phyloP scores from a whole-genome alignment of 2,113 vertebrate genomes.

The Phrynocephalus versicolor region DNA sequence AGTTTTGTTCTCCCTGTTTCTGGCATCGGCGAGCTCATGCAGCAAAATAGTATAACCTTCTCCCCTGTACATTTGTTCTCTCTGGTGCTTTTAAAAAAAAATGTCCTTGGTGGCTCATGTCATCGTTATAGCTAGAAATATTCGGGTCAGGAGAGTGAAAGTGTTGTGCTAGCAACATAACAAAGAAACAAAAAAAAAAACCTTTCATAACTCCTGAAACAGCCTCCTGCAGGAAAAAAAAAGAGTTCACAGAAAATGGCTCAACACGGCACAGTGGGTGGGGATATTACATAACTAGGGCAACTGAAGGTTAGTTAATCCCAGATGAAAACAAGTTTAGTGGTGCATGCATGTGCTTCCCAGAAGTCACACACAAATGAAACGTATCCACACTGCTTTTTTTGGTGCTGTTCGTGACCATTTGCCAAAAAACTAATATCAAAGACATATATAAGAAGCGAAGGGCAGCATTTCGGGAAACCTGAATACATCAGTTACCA shows the following conservation, averaged over 20 bases:
- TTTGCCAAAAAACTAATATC: constrained; percentile 47
- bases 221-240: constrained; percentile 68
- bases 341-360: not conserved
- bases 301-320: constrained; percentile 66
- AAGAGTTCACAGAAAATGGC: constrained; percentile 73
- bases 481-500: not conserved
- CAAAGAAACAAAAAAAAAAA: constrained; percentile 63
- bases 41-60: not conserved
- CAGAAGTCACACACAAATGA: constrained; percentile 59
- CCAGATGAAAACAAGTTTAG: constrained; percentile 60
- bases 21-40: not conserved
- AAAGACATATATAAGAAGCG: constrained; percentile 48
- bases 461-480: constrained; percentile 55
- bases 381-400: constrained; percentile 51
- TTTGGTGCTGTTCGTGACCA: constrained; percentile 47
- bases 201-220: constrained; percentile 74
- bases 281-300: constrained; percentile 69
- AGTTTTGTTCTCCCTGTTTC: not conserved
- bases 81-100: not conserved
- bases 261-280: constrained; percentile 55
- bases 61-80: not conserved
- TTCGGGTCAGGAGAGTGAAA: constrained; percentile 73
- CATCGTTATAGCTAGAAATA: constrained; percentile 55
- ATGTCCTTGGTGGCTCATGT: not conserved
- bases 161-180: constrained; percentile 69